Percentiles rank a stretch among this genome's conserved stretches.
These are phyloP conservation scores for Hyles vespertilio DNA, from an alignment of 1,140 invertebrate species.

Conservation along the genomic window DNA sequence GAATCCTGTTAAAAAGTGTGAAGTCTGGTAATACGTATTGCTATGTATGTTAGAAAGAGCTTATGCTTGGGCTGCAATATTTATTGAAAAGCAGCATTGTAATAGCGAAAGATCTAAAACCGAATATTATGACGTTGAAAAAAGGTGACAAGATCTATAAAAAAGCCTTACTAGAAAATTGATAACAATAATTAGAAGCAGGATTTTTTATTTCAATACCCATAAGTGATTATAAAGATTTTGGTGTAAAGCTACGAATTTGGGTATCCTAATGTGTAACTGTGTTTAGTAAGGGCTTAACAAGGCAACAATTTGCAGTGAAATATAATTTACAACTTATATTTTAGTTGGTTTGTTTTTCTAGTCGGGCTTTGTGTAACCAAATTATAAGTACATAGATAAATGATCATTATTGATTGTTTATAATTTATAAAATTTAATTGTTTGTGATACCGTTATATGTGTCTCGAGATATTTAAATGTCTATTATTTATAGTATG, in stretches of 20 bases:
- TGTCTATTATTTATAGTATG: background rate
- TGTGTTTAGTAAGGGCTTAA: no score
- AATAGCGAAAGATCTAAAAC: slow-evolving; percentile 2
- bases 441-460: slow-evolving; percentile 1
- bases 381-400: background rate
- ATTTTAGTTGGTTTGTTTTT: slow-evolving; percentile 1
- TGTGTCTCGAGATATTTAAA: background rate
- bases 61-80: slow-evolving; percentile 5
- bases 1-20: slow-evolving; percentile 94
- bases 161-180: slow-evolving; percentile 9
- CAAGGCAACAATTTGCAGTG: no score
- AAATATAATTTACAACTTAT: no score
- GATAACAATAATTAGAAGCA: slow-evolving; percentile 1
- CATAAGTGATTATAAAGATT: background rate
- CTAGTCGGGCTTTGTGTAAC: slow-evolving; percentile 4
- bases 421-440: no score
- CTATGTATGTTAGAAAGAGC: slow-evolving; percentile 3
- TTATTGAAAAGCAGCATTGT: slow-evolving; percentile 5
- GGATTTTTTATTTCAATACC: background rate
- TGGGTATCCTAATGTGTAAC: no score
- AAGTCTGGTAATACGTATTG: slow-evolving; percentile 86
- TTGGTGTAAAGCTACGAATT: no score
- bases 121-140: background rate
- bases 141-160: slow-evolving; percentile 1
- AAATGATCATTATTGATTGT: no score